A percentile compares a stretch with the other conserved stretches of the same genome.
phyloP scores from a whole-genome alignment of 2,797 vertebrate species.

The Ataeniobius toweri region DNA sequence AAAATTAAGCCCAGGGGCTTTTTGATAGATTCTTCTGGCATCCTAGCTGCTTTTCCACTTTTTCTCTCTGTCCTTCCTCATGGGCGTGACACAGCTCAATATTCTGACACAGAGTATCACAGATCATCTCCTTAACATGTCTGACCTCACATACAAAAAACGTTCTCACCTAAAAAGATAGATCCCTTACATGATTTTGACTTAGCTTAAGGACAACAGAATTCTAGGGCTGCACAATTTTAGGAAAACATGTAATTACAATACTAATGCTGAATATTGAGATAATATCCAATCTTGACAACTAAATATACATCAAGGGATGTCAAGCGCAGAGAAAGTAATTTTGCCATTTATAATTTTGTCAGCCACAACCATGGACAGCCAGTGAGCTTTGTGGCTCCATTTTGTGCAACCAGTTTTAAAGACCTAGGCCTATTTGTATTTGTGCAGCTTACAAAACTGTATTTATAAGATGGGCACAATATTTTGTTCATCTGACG shows the following conservation, averaged over 20 bases:
- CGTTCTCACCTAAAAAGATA: constrained; percentile 1
- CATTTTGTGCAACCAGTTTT: neutral
- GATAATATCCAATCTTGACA: neutral
- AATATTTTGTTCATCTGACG: neutral
- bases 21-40: constrained; percentile 35
- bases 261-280: neutral
- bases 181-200: constrained; percentile 1
- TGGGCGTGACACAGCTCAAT: constrained; percentile 29
- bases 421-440: neutral
- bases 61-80: constrained; percentile 20
- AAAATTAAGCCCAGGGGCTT: constrained; percentile 46
- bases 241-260: neutral
- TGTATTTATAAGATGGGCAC: neutral
- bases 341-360: neutral
- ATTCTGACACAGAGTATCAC: constrained; percentile 23
- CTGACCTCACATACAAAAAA: constrained; percentile 9
- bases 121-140: neutral
- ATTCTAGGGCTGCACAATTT: neutral
- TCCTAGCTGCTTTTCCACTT: constrained; percentile 18
- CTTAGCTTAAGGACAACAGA: constrained; percentile 17
- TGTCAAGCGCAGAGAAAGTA: neutral
- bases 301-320: neutral
- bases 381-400: neutral
- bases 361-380: neutral
- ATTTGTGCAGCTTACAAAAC: neutral